A percentile compares a stretch with the other conserved stretches of the same genome.
Conservation (phyloP, 2,888 invertebrate genomes). For the Drosophila imparisetae region DNA sequence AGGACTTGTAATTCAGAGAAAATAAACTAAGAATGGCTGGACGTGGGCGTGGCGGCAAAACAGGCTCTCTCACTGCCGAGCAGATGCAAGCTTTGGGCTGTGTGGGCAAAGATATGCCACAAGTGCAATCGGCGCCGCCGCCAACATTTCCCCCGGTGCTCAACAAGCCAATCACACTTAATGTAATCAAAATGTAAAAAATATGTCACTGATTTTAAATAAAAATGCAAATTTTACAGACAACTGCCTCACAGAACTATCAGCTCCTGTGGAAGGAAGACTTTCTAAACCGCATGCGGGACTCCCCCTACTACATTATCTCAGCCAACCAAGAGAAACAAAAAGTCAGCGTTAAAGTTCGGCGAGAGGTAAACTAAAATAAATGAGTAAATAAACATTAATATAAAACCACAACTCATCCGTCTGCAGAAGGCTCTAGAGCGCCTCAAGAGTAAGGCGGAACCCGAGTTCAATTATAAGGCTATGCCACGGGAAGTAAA, state of each 20-base stretch:
- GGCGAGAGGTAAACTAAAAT: conserved; percentile 58
- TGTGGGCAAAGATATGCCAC: conserved; percentile 85
- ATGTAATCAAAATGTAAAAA: conserved; percentile 58
- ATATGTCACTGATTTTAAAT: no score
- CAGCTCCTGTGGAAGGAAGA: conserved; percentile 90
- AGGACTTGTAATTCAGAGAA: background rate
- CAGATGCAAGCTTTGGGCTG: conserved; percentile 83
- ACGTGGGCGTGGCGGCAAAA: conserved; percentile 82
- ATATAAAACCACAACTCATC: background rate
- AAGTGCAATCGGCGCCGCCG: conserved; percentile 86
- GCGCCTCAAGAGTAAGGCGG: conserved; percentile 73
- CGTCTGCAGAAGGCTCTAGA: conserved; percentile 71
- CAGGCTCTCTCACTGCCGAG: conserved; percentile 83
- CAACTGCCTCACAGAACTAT: conserved; percentile 88
- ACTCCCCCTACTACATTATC: conserved; percentile 86
- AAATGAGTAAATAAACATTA: background rate
- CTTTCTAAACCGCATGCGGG: conserved; percentile 89
- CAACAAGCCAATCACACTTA: conserved; percentile 86
- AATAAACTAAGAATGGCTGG: conserved; percentile 78
- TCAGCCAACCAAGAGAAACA: conserved; percentile 55
- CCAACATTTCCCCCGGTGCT: conserved; percentile 87
- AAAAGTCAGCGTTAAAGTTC: conserved; percentile 50
- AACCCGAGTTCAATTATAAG: conserved; percentile 85
- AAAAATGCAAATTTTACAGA: conserved; percentile 50
- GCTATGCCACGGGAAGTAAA: conserved; percentile 88